These are phyloP conservation scores for Rhizoglyphus robini DNA, from an alignment of 1,140 invertebrate species.

Conservation along the genomic window DNA sequence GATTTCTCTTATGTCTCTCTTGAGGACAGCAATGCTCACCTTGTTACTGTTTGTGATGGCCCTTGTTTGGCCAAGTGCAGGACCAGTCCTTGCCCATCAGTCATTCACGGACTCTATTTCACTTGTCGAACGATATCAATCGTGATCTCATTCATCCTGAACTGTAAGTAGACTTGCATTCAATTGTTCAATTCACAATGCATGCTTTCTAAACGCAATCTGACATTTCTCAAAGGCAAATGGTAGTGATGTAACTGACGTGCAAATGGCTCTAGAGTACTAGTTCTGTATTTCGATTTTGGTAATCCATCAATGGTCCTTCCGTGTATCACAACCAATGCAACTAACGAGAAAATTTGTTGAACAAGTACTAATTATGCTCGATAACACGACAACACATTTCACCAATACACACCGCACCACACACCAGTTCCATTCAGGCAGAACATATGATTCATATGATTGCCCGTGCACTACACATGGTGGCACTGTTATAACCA, in stretches of 20 bases:
- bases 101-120: background rate
- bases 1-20: background rate
- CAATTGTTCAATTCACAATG: background rate
- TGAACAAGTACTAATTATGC: background rate
- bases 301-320: background rate
- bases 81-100: background rate
- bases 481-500: background rate
- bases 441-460: background rate
- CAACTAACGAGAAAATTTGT: background rate
- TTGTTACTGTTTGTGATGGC: too few relatives aligned
- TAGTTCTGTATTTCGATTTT: background rate
- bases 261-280: background rate
- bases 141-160: constrained; percentile 18
- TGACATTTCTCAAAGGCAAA: background rate
- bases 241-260: background rate
- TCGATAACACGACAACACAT: too few relatives aligned
- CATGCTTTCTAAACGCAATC: background rate
- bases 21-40: background rate
- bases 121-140: constrained; percentile 13
- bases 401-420: background rate
- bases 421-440: background rate
- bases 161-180: constrained; percentile 16
- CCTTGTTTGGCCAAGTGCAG: too few relatives aligned
- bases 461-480: background rate
- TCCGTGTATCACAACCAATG: background rate